These are phyloP conservation scores for Microtus oregoni DNA, from an alignment of 2,113 vertebrate genomes.

Conservation along the genomic window DNA sequence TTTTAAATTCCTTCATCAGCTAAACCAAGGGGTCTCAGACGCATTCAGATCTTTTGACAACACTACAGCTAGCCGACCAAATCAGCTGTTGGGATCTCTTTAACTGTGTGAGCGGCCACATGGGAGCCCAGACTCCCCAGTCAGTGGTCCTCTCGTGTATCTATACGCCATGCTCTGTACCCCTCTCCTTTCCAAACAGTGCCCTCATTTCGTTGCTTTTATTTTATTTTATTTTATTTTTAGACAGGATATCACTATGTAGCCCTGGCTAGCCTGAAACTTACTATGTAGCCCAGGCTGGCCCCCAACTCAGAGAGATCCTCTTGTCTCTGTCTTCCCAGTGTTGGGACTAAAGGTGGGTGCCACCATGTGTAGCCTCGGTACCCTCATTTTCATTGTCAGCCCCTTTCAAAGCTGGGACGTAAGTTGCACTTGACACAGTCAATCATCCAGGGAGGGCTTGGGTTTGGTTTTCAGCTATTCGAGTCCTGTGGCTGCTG, in stretches of 20 bases:
- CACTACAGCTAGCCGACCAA: not conserved
- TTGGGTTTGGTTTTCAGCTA: not conserved
- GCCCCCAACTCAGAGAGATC: not conserved
- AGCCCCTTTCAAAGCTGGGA: not conserved
- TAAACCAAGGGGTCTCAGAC: too few species aligned
- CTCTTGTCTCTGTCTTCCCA: not conserved
- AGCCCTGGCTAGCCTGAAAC: not conserved
- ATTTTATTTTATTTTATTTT: not conserved
- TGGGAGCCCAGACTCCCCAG: not conserved
- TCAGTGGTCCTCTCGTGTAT: not conserved
- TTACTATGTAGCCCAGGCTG: not conserved
- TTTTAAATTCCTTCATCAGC: not conserved
- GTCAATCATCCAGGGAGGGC: too few species aligned
- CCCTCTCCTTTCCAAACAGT: not conserved
- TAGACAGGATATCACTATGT: not conserved
- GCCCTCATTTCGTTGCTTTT: not conserved
- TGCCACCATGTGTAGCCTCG: not conserved
- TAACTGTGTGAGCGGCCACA: not conserved
- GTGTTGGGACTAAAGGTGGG: not conserved
- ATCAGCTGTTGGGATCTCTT: not conserved
- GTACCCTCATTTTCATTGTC: not conserved
- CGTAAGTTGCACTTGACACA: not conserved
- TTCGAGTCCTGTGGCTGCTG: not conserved
- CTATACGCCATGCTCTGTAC: too few species aligned
- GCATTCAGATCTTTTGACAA: not conserved